Conservation (phyloP, 2,113 vertebrate species). For the Falco punctatus region DNA sequence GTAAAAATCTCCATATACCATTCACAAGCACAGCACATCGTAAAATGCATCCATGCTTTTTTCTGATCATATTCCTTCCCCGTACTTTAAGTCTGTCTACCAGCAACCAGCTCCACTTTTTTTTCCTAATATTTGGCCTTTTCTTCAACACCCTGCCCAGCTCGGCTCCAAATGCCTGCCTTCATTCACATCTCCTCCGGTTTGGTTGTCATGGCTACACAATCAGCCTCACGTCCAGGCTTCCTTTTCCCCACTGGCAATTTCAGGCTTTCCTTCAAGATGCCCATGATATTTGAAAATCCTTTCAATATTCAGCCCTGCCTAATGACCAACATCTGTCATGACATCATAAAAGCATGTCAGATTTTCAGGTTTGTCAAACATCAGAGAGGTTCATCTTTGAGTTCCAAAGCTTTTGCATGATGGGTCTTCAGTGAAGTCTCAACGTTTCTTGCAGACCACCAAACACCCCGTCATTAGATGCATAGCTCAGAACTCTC, state of each 20-base stretch:
- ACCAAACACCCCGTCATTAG: not conserved
- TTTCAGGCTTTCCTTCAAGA: not conserved
- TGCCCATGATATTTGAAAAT: not conserved
- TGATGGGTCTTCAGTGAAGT: not conserved
- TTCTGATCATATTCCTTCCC: not conserved
- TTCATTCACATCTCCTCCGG: not conserved
- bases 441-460: not conserved
- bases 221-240: slow-evolving; percentile 8
- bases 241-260: slow-evolving; percentile 5
- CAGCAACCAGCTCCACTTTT: not conserved
- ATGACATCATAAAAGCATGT: not conserved
- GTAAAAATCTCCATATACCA: not conserved
- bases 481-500: not conserved
- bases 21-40: not conserved
- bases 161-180: not conserved
- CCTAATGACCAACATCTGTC: not conserved
- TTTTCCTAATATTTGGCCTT: not conserved
- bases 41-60: not conserved
- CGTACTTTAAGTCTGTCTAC: not conserved
- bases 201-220: slow-evolving; percentile 57
- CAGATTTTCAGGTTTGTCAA: not conserved
- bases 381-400: not conserved
- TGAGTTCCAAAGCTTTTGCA: not conserved
- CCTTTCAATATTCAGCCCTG: not conserved
- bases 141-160: not conserved